phyloP scores from a whole-genome alignment of 1,140 invertebrate species.

The Micrasema minimum region DNA sequence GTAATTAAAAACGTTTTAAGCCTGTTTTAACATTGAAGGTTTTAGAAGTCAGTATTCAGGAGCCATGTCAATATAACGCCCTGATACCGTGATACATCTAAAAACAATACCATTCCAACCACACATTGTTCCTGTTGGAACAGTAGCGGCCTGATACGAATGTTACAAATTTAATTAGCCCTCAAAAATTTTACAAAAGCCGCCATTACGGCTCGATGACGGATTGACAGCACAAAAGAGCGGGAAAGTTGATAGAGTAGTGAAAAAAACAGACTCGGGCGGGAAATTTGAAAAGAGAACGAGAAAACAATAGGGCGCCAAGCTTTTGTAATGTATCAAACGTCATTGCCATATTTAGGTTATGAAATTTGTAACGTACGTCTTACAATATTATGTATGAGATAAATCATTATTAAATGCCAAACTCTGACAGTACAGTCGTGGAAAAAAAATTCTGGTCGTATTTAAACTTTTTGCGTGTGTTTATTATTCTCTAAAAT shows the following conservation, averaged over 20 bases:
- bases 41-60: no score
- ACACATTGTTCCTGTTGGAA: constrained; percentile 4
- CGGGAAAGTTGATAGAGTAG: constrained; percentile 37
- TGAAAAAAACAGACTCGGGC: constrained; percentile 5
- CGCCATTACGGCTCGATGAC: constrained; percentile 29
- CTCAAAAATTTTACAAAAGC: constrained; percentile 37
- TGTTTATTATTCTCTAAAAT: no score
- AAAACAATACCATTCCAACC: constrained; percentile 42
- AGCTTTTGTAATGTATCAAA: constrained; percentile 20
- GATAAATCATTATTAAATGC: no score
- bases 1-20: no score
- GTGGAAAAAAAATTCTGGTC: no score
- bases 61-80: constrained; percentile 28
- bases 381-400: no score
- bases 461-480: no score
- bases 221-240: constrained; percentile 47
- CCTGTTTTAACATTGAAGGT: no score
- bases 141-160: constrained; percentile 30
- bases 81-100: background rate
- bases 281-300: constrained; percentile 41
- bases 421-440: no score
- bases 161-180: constrained; percentile 49
- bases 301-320: constrained; percentile 36
- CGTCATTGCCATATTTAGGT: constrained; percentile 24
- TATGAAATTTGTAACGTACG: constrained; percentile 27